Evolutionary conservation across 35 echinoderm and acorn worm species (phyloP).

Genomic region (Diadema setosum): DNA sequence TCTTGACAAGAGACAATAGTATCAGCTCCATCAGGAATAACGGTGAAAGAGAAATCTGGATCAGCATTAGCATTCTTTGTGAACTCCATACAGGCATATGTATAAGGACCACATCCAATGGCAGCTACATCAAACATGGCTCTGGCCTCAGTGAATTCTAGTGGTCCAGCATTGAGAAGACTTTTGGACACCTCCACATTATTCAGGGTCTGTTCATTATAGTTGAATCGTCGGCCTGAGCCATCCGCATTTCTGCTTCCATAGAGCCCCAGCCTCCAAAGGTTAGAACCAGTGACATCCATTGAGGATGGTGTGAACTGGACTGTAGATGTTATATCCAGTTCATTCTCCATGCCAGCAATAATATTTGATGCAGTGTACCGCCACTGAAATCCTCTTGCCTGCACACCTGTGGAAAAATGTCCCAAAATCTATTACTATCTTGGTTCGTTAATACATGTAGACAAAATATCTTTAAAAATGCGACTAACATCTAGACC

Average conservation of each 20-base stretch:
- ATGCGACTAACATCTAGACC: no score
- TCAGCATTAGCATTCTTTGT: constrained; percentile 54
- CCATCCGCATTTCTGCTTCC: constrained; percentile 69
- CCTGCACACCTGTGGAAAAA: constrained; percentile 55
- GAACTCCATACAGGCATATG: constrained; percentile 89
- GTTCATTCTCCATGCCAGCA: constrained; percentile 60
- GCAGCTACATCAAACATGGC: constrained; percentile 91
- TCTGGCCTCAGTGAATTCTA: constrained; percentile 17
- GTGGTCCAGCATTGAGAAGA: neutral
- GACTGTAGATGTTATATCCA: constrained; percentile 41
- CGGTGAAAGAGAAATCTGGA: constrained; percentile 66
- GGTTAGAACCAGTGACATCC: constrained; percentile 51
- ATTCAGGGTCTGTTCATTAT: constrained; percentile 64
- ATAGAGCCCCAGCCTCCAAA: constrained; percentile 83
- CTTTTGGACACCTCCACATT: constrained; percentile 16
- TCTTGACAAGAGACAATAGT: constrained; percentile 44
- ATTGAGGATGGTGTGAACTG: constrained; percentile 17
- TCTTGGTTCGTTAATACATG: no score
- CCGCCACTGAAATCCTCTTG: constrained; percentile 56
- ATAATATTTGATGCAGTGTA: constrained; percentile 50
- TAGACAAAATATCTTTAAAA: no score
- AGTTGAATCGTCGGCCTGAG: constrained; percentile 69
- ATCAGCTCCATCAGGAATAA: constrained; percentile 21
- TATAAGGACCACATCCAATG: constrained; percentile 78
- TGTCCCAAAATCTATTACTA: no score